A percentile compares a stretch with the other conserved stretches of the same genome.
Conservation (phyloP, 1,140 invertebrate species). For the Vollenhovia emeryi region DNA sequence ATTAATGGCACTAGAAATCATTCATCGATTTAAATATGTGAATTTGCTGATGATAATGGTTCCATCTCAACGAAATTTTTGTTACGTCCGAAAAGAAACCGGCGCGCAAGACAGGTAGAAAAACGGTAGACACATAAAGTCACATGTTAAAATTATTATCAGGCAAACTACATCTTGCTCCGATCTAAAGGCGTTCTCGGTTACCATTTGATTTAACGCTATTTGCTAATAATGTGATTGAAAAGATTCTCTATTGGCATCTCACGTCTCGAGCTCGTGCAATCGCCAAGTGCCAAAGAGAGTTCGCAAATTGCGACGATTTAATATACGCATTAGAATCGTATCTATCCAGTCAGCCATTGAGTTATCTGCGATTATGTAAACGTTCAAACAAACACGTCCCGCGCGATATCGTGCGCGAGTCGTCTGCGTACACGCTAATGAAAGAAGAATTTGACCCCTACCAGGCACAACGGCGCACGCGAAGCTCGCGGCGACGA, state of each 20-base stretch:
- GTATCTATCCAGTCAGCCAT: conserved; percentile 56
- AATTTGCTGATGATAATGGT: no score
- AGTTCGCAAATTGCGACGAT: not conserved
- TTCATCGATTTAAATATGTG: no score
- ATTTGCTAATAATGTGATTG: no score
- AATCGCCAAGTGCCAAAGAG: not conserved
- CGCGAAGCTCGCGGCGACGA: conserved; percentile 44
- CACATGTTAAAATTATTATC: no score
- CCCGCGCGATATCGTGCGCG: conserved; percentile 51
- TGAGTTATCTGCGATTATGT: conserved; percentile 67
- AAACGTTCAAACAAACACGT: conserved; percentile 67
- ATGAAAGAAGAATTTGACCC: conserved; percentile 15
- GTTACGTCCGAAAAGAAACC: no score
- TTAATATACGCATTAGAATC: conserved; percentile 34
- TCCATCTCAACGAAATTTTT: no score
- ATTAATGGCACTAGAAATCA: no score
- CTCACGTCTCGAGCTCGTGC: not conserved
- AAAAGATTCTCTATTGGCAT: not conserved
- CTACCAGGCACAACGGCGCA: conserved; percentile 3
- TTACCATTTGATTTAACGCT: no score
- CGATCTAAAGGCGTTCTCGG: no score
- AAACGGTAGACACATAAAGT: no score
- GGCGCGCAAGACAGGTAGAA: no score
- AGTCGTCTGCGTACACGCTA: conserved; percentile 28
- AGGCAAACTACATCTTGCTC: no score